Evolutionary conservation across 2,888 invertebrate species (phyloP).

Genomic region (Stomorhina lunata): DNA sequence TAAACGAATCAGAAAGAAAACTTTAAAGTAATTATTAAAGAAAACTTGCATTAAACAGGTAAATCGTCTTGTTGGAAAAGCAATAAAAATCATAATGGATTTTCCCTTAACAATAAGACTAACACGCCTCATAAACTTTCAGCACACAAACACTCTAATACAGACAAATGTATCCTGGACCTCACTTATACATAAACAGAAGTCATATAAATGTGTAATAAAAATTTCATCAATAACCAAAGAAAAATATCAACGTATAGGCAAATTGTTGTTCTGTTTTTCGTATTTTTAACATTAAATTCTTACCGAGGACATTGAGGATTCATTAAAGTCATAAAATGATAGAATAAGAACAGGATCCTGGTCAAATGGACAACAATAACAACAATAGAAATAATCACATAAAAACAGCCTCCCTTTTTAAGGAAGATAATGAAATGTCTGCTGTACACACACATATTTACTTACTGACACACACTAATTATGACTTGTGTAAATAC

Average conservation of each 20-base stretch:
- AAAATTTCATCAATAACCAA: slow-evolving; percentile 65
- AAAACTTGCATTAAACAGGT: slow-evolving; percentile 40
- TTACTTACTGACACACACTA: slow-evolving; percentile 40
- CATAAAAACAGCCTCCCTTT: slow-evolving; percentile 45
- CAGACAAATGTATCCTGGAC: too few relatives aligned
- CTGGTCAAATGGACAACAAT: slow-evolving; percentile 21
- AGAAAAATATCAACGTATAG: slow-evolving; percentile 3
- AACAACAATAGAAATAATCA: neutral
- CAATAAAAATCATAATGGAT: slow-evolving; percentile 53
- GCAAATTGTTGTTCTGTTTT: slow-evolving; percentile 55
- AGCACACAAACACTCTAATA: slow-evolving; percentile 20
- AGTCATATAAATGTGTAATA: slow-evolving; percentile 51
- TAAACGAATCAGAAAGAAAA: slow-evolving; percentile 6
- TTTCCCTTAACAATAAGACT: slow-evolving; percentile 23
- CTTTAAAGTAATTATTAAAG: slow-evolving; percentile 54
- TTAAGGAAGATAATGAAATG: slow-evolving; percentile 46
- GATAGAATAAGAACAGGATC: neutral
- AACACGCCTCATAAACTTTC: slow-evolving; percentile 60
- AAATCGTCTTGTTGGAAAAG: neutral
- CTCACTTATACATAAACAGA: neutral
- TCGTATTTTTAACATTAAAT: neutral
- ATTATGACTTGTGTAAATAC: slow-evolving; percentile 66
- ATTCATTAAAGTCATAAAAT: slow-evolving; percentile 65
- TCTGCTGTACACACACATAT: slow-evolving; percentile 22
- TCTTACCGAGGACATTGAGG: slow-evolving; percentile 38